phyloP scores from a whole-genome alignment of 2,888 invertebrate species.

The Loripinus fragilis region DNA sequence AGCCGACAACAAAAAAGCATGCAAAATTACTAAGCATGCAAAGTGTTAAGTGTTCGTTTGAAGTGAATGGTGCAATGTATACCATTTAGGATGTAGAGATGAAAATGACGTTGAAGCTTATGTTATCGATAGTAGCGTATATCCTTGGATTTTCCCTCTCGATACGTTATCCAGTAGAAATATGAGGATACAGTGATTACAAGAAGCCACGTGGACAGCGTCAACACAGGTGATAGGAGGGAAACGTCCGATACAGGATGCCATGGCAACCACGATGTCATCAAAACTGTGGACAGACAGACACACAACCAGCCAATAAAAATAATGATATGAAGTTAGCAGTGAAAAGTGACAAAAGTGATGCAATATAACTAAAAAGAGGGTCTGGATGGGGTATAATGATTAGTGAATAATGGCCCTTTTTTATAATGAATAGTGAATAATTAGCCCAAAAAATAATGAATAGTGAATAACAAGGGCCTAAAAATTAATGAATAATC shows the following conservation, averaged over 20 bases:
- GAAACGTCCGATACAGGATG: conserved; percentile 49
- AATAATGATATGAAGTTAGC: background rate
- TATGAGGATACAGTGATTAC: conserved; percentile 66
- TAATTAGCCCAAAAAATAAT: too few relatives aligned
- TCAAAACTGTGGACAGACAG: conserved; percentile 57
- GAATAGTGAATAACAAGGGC: too few relatives aligned
- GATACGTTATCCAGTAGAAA: conserved; percentile 72
- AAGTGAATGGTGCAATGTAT: conserved; percentile 6
- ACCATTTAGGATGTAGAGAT: conserved; percentile 30
- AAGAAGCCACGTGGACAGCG: conserved; percentile 66
- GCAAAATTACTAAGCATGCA: too few relatives aligned
- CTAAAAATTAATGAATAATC: too few relatives aligned
- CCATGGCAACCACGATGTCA: conserved; percentile 60
- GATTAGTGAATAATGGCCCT: too few relatives aligned
- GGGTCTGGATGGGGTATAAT: too few relatives aligned
- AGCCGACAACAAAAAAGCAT: too few relatives aligned
- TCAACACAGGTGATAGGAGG: conserved; percentile 62
- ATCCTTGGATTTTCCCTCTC: conserved; percentile 70
- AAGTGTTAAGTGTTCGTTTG: background rate
- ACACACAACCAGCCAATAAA: conserved; percentile 30
- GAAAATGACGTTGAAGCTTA: conserved; percentile 12
- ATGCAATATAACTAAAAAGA: background rate
- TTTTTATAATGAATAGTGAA: too few relatives aligned
- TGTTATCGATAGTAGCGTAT: conserved; percentile 61
- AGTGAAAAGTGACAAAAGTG: background rate